A percentile compares a stretch with the other conserved stretches of the same genome.
Evolutionary conservation across 30 jellyfish, hydroid and myxozoan species (phyloP).

Genomic region (Hydractinia symbiolongicarpus): DNA sequence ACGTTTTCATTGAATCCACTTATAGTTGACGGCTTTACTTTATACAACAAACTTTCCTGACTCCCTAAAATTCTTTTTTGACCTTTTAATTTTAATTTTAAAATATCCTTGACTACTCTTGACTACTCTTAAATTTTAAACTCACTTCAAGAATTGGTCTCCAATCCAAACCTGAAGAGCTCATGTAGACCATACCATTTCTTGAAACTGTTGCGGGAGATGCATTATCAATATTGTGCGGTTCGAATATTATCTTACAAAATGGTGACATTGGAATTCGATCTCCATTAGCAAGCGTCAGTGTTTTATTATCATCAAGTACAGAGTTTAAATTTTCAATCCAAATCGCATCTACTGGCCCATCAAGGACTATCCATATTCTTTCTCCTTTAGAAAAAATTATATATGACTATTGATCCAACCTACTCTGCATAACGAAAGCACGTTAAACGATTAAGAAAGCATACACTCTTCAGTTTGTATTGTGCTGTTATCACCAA

Average conservation of each 20-base stretch:
- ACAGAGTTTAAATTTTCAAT: constrained; percentile 85
- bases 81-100: background rate
- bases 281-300: constrained; percentile 90
- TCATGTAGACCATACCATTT: constrained; percentile 95
- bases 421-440: too few species aligned
- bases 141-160: constrained; percentile 68
- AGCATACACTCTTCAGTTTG: too few species aligned
- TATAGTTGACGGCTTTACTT: background rate
- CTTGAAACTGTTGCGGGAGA: constrained; percentile 96
- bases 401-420: too few species aligned
- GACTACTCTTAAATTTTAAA: background rate
- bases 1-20: too few species aligned
- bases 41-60: background rate
- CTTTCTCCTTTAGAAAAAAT: constrained; percentile 44
- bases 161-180: constrained; percentile 84
- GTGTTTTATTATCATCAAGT: constrained; percentile 80
- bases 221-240: constrained; percentile 88
- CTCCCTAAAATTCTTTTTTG: background rate
- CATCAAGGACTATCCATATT: constrained; percentile 88
- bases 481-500: too few species aligned
- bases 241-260: constrained; percentile 84
- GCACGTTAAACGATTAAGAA: too few species aligned
- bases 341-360: constrained; percentile 95
- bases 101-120: background rate
- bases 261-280: constrained; percentile 90